These are phyloP conservation scores for Philotrypesis tridentata DNA, from an alignment of 1,140 invertebrate genomes.

Conservation along the genomic window DNA sequence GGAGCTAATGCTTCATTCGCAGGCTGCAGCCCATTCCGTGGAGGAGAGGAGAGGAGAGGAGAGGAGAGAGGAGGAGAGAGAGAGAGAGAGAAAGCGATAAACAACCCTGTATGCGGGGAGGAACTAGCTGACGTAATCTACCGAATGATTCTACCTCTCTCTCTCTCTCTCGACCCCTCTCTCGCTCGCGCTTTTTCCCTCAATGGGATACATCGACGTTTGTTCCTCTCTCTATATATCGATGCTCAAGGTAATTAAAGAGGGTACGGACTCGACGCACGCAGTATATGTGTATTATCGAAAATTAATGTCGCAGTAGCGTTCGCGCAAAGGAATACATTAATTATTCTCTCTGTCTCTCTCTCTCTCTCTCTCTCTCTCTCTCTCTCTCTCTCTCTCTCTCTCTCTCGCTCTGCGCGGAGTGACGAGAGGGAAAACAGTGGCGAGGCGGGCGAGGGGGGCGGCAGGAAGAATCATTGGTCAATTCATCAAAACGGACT, in stretches of 20 bases:
- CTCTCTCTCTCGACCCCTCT: no score
- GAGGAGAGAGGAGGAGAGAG: neutral
- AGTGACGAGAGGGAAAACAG: no score
- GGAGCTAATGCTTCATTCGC: neutral
- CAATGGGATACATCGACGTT: no score
- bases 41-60: neutral
- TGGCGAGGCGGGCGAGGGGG: no score
- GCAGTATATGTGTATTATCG: neutral
- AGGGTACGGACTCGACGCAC: no score
- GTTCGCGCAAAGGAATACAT: neutral
- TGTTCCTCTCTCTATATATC: no score
- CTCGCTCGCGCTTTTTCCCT: no score
- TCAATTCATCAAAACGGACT: neutral
- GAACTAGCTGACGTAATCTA: neutral
- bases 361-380: no score
- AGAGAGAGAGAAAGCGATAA: neutral
- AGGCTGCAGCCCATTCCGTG: neutral
- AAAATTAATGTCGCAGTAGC: neutral
- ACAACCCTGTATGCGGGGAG: neutral
- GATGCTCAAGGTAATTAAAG: no score
- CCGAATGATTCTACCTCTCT: neutral
- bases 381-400: no score
- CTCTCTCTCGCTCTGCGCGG: no score
- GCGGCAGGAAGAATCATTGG: neutral
- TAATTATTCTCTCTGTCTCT: neutral